These are phyloP conservation scores for Pardalotus punctatus DNA, from an alignment of 2,113 vertebrate species.

Conservation along the genomic window DNA sequence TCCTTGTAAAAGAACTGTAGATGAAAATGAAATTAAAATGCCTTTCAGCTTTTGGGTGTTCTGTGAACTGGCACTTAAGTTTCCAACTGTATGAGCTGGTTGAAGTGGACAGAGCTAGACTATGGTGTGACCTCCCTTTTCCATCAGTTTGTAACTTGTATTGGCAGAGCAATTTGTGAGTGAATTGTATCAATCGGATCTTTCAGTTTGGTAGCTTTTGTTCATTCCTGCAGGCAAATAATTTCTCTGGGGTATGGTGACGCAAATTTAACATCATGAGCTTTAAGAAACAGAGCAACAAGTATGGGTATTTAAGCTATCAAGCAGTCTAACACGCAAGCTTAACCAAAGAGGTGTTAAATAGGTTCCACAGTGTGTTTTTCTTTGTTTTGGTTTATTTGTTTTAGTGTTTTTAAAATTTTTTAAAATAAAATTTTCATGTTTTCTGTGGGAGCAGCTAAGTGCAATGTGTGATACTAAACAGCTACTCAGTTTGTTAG, in stretches of 20 bases:
- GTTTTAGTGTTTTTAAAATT: neutral
- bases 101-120: neutral
- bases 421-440: neutral
- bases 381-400: neutral
- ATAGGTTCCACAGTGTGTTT: neutral
- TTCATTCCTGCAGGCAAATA: neutral
- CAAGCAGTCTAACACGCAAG: neutral
- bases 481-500: neutral
- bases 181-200: neutral
- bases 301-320: neutral
- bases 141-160: neutral
- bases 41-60: neutral
- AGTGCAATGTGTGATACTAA: neutral
- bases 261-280: neutral
- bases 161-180: constrained; percentile 15
- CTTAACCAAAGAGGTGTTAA: neutral
- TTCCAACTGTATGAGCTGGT: neutral
- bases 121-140: neutral
- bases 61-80: neutral
- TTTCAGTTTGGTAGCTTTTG: neutral
- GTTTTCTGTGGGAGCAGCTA: neutral
- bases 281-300: neutral
- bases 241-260: neutral
- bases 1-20: neutral
- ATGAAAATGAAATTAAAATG: neutral